Evolutionary conservation across 2,888 invertebrate species (phyloP), one percentile per base, ranked within the genome.

Genomic region (Yponomeuta cagnagella): DNA sequence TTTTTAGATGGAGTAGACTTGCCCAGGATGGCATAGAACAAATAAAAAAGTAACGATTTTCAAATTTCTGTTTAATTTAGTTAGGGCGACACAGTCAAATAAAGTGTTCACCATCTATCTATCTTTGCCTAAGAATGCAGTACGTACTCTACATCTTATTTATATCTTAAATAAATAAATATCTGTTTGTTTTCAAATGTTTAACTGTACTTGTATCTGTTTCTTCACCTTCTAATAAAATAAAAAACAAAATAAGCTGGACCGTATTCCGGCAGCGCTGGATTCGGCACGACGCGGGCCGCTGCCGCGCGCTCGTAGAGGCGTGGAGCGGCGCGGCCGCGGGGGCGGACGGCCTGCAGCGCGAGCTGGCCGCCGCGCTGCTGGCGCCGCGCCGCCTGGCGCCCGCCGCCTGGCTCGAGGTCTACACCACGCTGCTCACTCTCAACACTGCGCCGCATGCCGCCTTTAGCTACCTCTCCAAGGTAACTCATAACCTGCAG

Each of bases 381-480:
- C 76, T 90, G 68, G 72, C 76, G 31, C 88, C 88, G 63, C 76
- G 78, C 0, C 74, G 77, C 0, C 72, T 84, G 72, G 73, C 74
- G 2, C 63, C 75, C 52, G 23, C 70, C 0, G 76, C 77, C 70
- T 81, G 82, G 82, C 76, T 80, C 0, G 68, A 69, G 0, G 74
- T 90, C 2, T 89, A 89, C 75, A 68, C 64, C 10, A 79, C 84
- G 1, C 73, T 90, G 72, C 74, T 89, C 68, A 70, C 74, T 33
- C 66, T 70, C 30, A 48, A 9, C 70, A 72, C 10, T 77, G 2
- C 85, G 0, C 75, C 82, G 15, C 82, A 87, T 66, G 78, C 79
- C 0, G 72, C 79, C 10, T 90, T 90, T 76, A 90, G 90, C 75
- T 85, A 82, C 71, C 74, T 91, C 5, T 89, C 89, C 5, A 88